These are phyloP conservation scores for Prunella himalayana DNA, from an alignment of 2,113 vertebrate species.

Conservation along the genomic window DNA sequence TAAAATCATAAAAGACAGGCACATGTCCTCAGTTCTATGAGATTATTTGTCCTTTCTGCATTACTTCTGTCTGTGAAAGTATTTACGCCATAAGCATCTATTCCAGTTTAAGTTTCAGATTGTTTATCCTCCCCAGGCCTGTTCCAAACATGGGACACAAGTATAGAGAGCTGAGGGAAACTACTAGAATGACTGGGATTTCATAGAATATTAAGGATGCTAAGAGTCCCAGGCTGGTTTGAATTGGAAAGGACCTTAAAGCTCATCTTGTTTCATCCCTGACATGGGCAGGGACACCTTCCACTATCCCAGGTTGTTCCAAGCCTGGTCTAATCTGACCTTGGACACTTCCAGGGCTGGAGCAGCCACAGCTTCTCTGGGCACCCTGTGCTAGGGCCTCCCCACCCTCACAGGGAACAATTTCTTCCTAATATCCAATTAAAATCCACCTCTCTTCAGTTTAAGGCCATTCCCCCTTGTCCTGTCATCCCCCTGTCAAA, in stretches of 20 bases:
- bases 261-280: accelerated
- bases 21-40: accelerated
- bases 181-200: background rate
- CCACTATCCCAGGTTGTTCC: background rate
- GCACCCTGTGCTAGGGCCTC: background rate
- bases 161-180: background rate
- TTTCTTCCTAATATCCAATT: background rate
- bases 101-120: background rate
- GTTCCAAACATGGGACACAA: background rate
- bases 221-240: background rate
- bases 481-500: background rate
- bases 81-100: background rate
- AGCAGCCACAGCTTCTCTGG: background rate
- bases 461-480: background rate
- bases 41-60: background rate
- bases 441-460: background rate
- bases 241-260: background rate
- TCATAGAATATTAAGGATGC: background rate
- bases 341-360: background rate
- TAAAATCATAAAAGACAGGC: background rate
- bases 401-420: background rate
- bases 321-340: accelerated
- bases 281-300: background rate
- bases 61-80: background rate
- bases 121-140: background rate